Conservation (phyloP, 2,888 invertebrate genomes). For the Trichopria drosophilae region DNA sequence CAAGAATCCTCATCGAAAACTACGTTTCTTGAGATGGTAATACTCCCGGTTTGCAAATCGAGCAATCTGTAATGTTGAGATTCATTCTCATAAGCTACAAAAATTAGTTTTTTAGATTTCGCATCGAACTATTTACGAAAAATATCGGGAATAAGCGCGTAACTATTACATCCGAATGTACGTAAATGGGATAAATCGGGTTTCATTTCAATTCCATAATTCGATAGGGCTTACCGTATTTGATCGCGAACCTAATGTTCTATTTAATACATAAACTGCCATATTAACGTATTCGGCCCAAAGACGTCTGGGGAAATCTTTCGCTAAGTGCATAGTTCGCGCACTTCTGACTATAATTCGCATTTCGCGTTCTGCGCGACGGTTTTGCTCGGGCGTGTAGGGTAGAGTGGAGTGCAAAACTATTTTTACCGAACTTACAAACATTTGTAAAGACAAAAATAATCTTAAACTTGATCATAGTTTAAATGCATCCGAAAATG, state of each 20-base stretch:
- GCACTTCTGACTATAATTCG: background rate
- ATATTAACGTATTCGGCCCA: background rate
- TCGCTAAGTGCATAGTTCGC: background rate
- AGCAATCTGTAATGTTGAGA: slow-evolving; percentile 34
- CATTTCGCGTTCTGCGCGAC: background rate
- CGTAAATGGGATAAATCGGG: no score
- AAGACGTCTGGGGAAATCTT: background rate
- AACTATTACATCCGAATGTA: slow-evolving; percentile 28
- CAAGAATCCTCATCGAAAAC: no score
- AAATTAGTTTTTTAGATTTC: no score
- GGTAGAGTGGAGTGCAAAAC: no score
- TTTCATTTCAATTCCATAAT: slow-evolving; percentile 37
- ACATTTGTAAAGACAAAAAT: no score
- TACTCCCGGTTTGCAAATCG: slow-evolving; percentile 10
- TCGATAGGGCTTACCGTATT: slow-evolving; percentile 33
- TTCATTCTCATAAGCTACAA: slow-evolving; percentile 36
- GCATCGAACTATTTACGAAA: slow-evolving; percentile 27
- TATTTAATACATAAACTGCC: background rate
- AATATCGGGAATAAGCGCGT: slow-evolving; percentile 26
- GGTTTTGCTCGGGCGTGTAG: background rate
- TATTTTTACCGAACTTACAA: no score
- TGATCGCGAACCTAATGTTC: background rate
- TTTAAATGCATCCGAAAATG: no score
- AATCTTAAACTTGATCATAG: no score
- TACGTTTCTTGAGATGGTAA: slow-evolving; percentile 1